Conservation (phyloP, 2,888 invertebrate genomes). For the Drosophila pseudotalamancana region DNA sequence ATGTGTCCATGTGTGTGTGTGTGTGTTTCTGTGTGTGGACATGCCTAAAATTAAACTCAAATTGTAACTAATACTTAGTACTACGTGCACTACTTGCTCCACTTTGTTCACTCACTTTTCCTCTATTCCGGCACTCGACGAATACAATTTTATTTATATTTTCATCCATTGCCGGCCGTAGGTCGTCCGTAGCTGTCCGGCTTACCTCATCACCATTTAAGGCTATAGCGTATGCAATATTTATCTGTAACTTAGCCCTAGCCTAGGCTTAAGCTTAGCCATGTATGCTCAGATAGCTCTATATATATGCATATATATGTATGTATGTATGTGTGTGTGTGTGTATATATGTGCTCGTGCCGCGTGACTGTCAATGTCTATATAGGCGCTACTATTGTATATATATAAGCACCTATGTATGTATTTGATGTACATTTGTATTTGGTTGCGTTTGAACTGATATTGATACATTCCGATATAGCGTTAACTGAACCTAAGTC, state of each 20-base stretch:
- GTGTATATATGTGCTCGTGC: not conserved
- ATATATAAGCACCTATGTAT: conserved; percentile 13
- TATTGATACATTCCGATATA: conserved; percentile 55
- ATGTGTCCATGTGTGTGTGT: not conserved
- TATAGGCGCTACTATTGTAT: conserved; percentile 21
- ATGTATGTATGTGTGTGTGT: not conserved
- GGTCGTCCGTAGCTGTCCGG: conserved; percentile 50
- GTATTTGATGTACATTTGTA: conserved; percentile 22
- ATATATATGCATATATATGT: not conserved
- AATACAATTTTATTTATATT: conserved; percentile 55
- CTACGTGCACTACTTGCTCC: conserved; percentile 45
- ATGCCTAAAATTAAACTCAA: conserved; percentile 77
- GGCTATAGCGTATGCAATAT: conserved; percentile 81
- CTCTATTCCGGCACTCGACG: conserved; percentile 4
- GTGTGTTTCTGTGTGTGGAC: conserved; percentile 36
- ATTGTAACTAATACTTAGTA: conserved; percentile 72
- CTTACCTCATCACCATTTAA: conserved; percentile 82
- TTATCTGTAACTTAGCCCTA: conserved; percentile 66
- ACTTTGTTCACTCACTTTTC: conserved; percentile 42
- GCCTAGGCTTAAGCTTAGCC: conserved; percentile 62
- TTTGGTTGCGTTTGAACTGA: conserved; percentile 66
- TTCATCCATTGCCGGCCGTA: conserved; percentile 67
- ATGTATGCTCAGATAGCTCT: conserved; percentile 53
- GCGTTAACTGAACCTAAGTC: conserved; percentile 18
- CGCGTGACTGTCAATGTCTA: conserved; percentile 36